Conservation (phyloP, 2,888 invertebrate species). For the Hyalella azteca region DNA sequence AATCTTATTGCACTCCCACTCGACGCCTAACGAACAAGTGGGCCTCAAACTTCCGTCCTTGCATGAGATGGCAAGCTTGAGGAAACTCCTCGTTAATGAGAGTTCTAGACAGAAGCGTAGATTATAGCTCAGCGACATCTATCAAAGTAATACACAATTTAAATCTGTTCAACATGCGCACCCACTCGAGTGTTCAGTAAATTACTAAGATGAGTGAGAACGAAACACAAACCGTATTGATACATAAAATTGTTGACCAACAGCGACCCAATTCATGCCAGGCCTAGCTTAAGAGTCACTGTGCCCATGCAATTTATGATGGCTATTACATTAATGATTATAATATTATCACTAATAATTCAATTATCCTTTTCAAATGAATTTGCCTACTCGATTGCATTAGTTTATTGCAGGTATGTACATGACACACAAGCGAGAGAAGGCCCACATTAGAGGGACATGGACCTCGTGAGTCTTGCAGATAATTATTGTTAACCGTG, state of each 20-base stretch:
- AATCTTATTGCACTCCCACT: slow-evolving; percentile 33
- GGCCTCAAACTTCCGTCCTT: background rate
- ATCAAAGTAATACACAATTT: slow-evolving; percentile 24
- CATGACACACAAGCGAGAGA: slow-evolving; percentile 1
- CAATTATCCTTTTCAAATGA: background rate
- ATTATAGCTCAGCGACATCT: slow-evolving; percentile 18
- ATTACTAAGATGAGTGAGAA: slow-evolving; percentile 17
- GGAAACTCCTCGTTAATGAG: slow-evolving; percentile 1
- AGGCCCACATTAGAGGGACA: background rate
- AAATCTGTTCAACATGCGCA: slow-evolving; percentile 1
- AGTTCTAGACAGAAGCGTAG: slow-evolving; percentile 1
- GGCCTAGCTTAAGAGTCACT: background rate
- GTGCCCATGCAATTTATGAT: background rate
- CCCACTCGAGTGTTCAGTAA: slow-evolving; percentile 5
- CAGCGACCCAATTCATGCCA: background rate
- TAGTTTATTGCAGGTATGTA: background rate
- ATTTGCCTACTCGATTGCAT: background rate
- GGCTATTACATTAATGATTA: background rate
- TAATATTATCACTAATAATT: background rate
- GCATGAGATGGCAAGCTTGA: background rate
- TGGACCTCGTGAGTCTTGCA: slow-evolving; percentile 5
- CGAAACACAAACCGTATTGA: background rate
- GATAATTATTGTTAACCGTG: slow-evolving; percentile 7
- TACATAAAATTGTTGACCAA: background rate
- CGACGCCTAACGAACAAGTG: background rate